Evolutionary conservation across 2,113 vertebrate species (phyloP).

Genomic region (Menidia beryllina): DNA sequence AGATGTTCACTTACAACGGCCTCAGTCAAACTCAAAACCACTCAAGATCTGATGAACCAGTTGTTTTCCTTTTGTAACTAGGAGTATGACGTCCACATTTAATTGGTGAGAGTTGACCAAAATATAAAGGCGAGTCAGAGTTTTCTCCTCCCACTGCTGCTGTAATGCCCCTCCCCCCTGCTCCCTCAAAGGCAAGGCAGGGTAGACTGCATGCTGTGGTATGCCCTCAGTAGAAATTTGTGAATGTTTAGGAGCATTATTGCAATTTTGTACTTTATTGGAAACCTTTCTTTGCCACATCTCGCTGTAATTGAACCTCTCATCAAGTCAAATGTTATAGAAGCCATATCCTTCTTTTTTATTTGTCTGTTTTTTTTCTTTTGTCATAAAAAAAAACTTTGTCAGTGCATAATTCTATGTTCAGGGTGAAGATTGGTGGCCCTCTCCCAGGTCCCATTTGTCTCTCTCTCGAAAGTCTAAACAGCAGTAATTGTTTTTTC

Average conservation of each 20-base stretch:
- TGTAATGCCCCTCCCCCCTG: slow-evolving; percentile 63
- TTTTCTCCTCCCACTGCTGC: slow-evolving; percentile 75
- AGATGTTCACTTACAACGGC: slow-evolving; percentile 18
- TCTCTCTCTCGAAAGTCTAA: slow-evolving; percentile 12
- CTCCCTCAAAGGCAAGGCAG: slow-evolving; percentile 68
- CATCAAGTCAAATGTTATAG: slow-evolving; percentile 34
- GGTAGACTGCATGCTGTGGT: slow-evolving; percentile 81
- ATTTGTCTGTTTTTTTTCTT: not conserved
- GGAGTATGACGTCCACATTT: not conserved
- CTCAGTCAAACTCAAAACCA: slow-evolving; percentile 50
- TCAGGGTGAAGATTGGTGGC: slow-evolving; percentile 35
- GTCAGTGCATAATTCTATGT: slow-evolving; percentile 35
- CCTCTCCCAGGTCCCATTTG: slow-evolving; percentile 21
- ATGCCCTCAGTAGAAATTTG: slow-evolving; percentile 78
- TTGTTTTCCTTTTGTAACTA: not conserved
- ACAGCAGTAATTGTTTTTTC: slow-evolving; percentile 16
- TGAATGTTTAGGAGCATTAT: slow-evolving; percentile 78
- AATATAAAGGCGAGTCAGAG: slow-evolving; percentile 31
- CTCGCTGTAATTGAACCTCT: slow-evolving; percentile 50
- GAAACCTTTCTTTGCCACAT: slow-evolving; percentile 66
- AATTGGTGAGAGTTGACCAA: not conserved
- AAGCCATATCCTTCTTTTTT: slow-evolving; percentile 69
- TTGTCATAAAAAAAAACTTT: slow-evolving; percentile 21
- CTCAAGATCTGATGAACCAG: slow-evolving; percentile 54
- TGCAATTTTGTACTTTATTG: slow-evolving; percentile 72